phyloP scores from a whole-genome alignment of 2,797 vertebrate genomes.

The Malacoraja senta region DNA sequence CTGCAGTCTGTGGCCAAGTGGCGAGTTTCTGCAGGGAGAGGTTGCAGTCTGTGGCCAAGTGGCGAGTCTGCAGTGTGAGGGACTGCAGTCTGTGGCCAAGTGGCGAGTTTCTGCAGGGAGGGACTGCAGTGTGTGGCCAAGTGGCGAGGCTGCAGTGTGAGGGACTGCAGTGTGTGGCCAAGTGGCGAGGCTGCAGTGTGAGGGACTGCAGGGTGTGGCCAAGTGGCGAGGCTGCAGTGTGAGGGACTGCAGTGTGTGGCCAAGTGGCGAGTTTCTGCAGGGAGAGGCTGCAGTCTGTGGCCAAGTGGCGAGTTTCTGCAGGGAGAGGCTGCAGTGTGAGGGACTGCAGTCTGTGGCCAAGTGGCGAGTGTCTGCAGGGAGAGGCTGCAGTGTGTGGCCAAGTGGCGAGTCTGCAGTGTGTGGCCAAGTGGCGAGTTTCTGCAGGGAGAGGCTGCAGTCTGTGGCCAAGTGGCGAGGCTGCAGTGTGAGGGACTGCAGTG shows the following conservation, averaged over 20 bases:
- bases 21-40: background rate
- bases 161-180: background rate
- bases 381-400: background rate
- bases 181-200: background rate
- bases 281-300: background rate
- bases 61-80: too few species aligned
- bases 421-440: background rate
- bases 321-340: background rate
- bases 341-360: too few species aligned
- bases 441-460: background rate
- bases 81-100: background rate
- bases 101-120: background rate
- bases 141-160: too few species aligned
- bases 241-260: background rate
- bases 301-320: background rate
- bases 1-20: background rate
- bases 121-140: background rate
- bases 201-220: too few species aligned
- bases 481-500: background rate
- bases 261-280: background rate
- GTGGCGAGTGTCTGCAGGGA: too few species aligned
- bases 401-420: background rate
- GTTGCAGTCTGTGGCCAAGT: background rate
- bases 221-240: too few species aligned
- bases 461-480: too few species aligned